Conservation (phyloP, 1,140 invertebrate species). For the Wiebesia pumilae region DNA sequence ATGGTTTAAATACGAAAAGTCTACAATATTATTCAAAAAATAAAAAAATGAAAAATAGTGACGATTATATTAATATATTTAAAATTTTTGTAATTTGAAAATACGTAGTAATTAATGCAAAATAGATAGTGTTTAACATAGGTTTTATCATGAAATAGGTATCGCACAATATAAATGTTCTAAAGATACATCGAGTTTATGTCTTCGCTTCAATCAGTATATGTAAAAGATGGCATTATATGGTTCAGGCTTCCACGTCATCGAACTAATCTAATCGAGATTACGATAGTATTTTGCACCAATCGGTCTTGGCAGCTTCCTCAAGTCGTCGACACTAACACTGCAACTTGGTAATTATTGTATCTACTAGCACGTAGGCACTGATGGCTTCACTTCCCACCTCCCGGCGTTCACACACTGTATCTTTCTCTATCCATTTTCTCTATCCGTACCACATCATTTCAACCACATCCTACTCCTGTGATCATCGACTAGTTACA, state of each 20-base stretch:
- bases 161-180: neutral
- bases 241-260: neutral
- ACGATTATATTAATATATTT: no score
- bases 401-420: no score
- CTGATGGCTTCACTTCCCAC: neutral
- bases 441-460: no score
- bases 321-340: neutral
- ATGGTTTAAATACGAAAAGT: no score
- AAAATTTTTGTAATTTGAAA: no score
- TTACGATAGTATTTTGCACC: conserved; percentile 14
- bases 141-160: neutral
- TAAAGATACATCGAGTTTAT: neutral
- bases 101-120: no score
- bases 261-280: conserved; percentile 34
- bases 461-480: neutral
- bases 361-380: conserved; percentile 8
- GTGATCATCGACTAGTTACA: neutral
- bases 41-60: no score
- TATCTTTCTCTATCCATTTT: neutral
- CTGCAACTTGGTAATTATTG: conserved; percentile 39
- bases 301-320: conserved; percentile 34
- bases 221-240: neutral
- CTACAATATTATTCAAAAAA: no score
- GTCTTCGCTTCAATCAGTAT: neutral
- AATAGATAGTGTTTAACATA: neutral